Evolutionary conservation across 2,888 invertebrate species (phyloP), one percentile per base, ranked within the genome.

Genomic region (Polymixis flavicincta): DNA sequence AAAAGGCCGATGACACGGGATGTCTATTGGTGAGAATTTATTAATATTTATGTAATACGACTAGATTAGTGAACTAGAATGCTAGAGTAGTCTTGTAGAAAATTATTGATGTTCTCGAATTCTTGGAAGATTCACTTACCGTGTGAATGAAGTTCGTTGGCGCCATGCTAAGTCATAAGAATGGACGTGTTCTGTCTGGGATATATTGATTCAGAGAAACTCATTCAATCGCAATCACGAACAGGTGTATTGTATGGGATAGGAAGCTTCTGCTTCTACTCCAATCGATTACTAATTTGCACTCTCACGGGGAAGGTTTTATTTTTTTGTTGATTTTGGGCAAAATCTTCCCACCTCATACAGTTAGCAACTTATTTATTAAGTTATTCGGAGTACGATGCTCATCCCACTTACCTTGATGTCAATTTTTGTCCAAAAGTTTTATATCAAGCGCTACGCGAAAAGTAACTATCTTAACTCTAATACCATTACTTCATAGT

Each of bases 1-100:
- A 75, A 79, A 67, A 85, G 92, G 91, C 85, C 90, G 90, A 88
- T 89, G 92, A 89, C 89, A 89, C 92, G 89, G 92, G 92, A 92
- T 88, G 89, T 78, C 28, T 67, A 75, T 71, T 70, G 71, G 50
- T 72, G 42, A 61, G 77, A 70, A 77, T 76, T 71, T 57, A 77
- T 77, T 72, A 68, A 59, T 71, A 74, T 71, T 66, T 79, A 75
- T 83, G 14, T 48, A 63, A 48, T 67, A 78, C 13, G 25, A 32
- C 11, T 67, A 78, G 73, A 78, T 79, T 73, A 48, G 55, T 78
- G 42, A 52, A 48, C 63, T 64, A 71, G 42, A 71, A 71, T 77
- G 32, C 19, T 37, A n/a, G 22, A 7, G 2, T 14, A 22, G 48
- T 55, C 70, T 61, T 66, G 60, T 64, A 72, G 42, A 28, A 60